Base-by-base conservation (phyloP, 2,113 vertebrate species). In the Alethe diademata region DNA sequence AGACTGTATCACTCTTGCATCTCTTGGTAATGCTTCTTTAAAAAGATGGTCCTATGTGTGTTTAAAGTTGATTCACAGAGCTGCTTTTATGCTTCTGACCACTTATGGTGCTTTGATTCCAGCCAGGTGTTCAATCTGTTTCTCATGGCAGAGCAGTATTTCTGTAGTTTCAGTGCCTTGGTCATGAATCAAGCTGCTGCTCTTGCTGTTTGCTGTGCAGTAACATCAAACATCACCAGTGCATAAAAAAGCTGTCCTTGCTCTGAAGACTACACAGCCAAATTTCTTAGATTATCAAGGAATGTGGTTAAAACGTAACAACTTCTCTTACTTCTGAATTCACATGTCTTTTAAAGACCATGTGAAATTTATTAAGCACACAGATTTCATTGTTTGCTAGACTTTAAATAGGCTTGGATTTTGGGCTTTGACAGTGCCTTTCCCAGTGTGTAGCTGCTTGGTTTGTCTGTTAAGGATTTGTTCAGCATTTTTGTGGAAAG, bases 381-480 rank as follows among this genome's bases (percentile, higher is more conserved):
- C 82, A 86, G 65, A 80, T 93, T 62, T 51, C 53, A 71, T 94
- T 96, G 94, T 95, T 95, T 9, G 5, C 22, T 71, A 10, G 65
- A 61, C 56, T 91, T 93, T 72, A 94, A 93, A 91, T 64, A 78
- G 82, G 56, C 88, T 93, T 95, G 92, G 82, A 88, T 88, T 93
- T 64, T 64, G 69, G 70, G 24, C 40, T 86, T 62, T 78, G 69
- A 74, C 83, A 89, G 53, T 89, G 95, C 51, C 17, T 48, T 93
- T 43, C 58, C 62, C 61, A 71, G 53, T 72, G 60, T 70, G 56
- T 83, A 53, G 50, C 45, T 2, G 0, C 58, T 78, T 12, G 24
- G 29, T 70, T 94, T 92, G 40, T 67, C 20, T 83, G 10, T 82
- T 86, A 73, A 93, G 66, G 74, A 33, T 94, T 85, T 92, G 38